Evolutionary conservation across 1,140 invertebrate species (phyloP).

Genomic region (Drosophila sulfurigaster): DNA sequence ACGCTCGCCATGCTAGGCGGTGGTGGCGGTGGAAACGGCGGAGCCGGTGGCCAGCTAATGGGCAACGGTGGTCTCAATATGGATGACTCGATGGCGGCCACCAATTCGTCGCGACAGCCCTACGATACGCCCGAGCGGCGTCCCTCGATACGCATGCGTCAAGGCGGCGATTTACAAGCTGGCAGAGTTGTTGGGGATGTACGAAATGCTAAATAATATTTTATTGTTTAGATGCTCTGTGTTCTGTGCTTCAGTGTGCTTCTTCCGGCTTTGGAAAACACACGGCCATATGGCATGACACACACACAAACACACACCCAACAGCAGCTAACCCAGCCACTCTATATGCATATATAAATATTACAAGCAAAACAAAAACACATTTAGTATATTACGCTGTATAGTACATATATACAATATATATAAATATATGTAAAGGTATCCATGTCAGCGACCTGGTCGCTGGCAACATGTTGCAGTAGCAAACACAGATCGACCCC

Average conservation of each 20-base stretch:
- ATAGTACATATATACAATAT: constrained; percentile 69
- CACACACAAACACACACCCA: not conserved
- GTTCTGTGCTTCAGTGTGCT: not conserved
- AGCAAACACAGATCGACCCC: constrained; percentile 42
- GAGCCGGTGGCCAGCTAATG: constrained; percentile 57
- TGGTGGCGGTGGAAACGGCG: constrained; percentile 60
- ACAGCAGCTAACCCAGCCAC: constrained; percentile 29
- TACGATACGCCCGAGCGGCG: constrained; percentile 86
- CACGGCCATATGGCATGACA: constrained; percentile 13
- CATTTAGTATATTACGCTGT: constrained; percentile 62
- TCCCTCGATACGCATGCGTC: constrained; percentile 86
- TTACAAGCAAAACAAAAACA: constrained; percentile 44
- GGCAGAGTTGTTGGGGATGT: constrained; percentile 74
- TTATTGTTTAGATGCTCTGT: constrained; percentile 77
- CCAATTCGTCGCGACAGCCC: constrained; percentile 85
- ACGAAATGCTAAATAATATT: constrained; percentile 85
- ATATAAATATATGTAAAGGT: constrained; percentile 31
- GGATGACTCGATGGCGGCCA: constrained; percentile 84
- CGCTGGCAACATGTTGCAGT: constrained; percentile 68
- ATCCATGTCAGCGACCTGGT: constrained; percentile 36
- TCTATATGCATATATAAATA: constrained; percentile 22
- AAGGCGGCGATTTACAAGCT: constrained; percentile 67
- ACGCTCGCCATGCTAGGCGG: constrained; percentile 67
- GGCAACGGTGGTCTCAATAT: constrained; percentile 79
- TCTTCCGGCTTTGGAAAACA: constrained; percentile 33